Base-by-base conservation (phyloP, 1,140 invertebrate genomes). In the Mya arenaria region DNA sequence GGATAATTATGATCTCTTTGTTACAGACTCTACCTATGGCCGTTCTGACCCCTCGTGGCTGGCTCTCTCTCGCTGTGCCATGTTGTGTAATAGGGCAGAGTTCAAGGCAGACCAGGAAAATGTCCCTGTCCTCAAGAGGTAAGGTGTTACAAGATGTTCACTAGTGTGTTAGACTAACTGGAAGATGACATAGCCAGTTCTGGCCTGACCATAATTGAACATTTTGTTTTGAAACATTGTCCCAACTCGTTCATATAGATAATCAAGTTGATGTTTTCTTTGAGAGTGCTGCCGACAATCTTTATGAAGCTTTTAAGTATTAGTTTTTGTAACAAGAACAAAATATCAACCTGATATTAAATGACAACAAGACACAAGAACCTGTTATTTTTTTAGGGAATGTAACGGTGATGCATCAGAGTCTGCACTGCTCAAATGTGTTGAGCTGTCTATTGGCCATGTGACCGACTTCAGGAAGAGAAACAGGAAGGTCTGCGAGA, bases 11-110 rank as follows among this genome's bases (percentile, higher is more conserved):
- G 58, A 19, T 74, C 2, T 36, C 5, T n/a, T 56, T 74, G 79
- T 82, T 88, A 62, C 68, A 92, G 92, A 90, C 86, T 91, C 91
- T 28, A 79, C 87, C 1, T 92, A 92, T 73, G 84, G 85, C 56
- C 79, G 84, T 62, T 84, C 74, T 68, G 88, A 89, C 83, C 95
- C 96, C 48, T 97, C 97, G 85, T 99, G 98, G 95, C 97, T 97
- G 93, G 96, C 97, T 74, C 94, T 99, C 73, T 96, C 97, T 37
- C 95, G 98, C 88, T 97, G 98, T 92, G 97, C 97, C 65, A 96
- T 97, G 82, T 95, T 99, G 44, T 99, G 99, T 94, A 99, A 99
- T 93, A 95, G 98, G 88, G 98, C 99, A 86, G 98, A 99, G 93
- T 99, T 99, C 94, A 99, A 99, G 92, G 94, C 95, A 72, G 97